phyloP scores from a whole-genome alignment of 2,113 vertebrate genomes.

The Oceanodroma tethys region DNA sequence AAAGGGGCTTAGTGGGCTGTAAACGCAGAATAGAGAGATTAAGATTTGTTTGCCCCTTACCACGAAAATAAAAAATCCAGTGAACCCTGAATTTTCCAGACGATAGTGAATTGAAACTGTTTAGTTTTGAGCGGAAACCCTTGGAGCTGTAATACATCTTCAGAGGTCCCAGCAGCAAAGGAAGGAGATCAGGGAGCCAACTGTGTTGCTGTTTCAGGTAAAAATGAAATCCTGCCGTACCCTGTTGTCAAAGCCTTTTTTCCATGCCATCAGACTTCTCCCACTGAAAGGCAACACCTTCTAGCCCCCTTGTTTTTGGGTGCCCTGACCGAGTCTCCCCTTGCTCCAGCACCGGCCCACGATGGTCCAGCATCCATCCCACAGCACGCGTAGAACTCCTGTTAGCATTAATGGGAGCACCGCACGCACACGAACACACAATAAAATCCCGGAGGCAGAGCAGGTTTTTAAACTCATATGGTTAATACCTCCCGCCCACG shows the following conservation, averaged over 20 bases:
- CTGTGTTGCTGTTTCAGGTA: not conserved
- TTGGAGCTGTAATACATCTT: not conserved
- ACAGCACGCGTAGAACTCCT: not conserved
- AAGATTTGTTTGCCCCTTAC: conserved; percentile 65
- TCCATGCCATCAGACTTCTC: not conserved
- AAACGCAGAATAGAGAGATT: conserved; percentile 47
- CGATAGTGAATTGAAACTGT: not conserved
- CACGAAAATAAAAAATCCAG: conserved; percentile 19
- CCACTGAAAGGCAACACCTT: not conserved
- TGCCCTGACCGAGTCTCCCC: too few relatives aligned
- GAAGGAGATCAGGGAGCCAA: not conserved
- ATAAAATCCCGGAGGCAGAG: not conserved
- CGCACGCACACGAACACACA: rapidly evolving
- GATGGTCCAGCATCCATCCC: rapidly evolving
- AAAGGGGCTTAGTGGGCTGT: conserved; percentile 42
- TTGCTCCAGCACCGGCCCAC: not conserved
- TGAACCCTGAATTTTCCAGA: conserved; percentile 21
- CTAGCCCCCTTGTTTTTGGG: not conserved
- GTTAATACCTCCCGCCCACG: not conserved
- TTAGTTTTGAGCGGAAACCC: not conserved
- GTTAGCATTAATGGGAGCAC: not conserved
- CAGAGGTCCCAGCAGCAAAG: not conserved
- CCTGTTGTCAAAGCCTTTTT: not conserved
- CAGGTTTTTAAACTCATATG: not conserved
- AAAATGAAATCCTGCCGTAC: not conserved